Conservation (phyloP, 2,797 vertebrate genomes). For the Cuniculus paca region DNA sequence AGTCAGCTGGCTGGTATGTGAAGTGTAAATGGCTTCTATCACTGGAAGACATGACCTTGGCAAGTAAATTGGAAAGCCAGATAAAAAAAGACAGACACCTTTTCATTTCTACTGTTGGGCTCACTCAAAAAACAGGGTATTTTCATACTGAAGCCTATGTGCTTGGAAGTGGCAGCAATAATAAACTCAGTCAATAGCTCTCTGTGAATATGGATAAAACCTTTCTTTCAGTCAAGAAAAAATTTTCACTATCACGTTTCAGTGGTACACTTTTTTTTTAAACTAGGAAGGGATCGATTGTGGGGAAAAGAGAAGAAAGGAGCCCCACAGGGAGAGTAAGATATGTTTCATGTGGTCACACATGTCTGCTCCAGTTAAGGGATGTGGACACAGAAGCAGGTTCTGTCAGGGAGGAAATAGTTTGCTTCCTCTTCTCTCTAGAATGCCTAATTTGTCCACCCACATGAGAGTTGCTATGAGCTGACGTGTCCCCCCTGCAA, state of each 20-base stretch:
- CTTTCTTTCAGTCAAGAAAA: constrained; percentile 39
- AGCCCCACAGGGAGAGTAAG: background rate
- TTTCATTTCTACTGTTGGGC: constrained; percentile 8
- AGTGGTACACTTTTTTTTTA: background rate
- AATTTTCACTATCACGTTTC: background rate
- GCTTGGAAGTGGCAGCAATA: constrained; percentile 1
- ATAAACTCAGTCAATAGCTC: background rate
- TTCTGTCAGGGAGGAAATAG: background rate
- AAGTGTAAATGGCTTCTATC: constrained; percentile 69
- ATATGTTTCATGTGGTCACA: background rate
- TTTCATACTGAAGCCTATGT: constrained; percentile 11
- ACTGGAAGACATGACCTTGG: constrained; percentile 67
- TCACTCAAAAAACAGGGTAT: constrained; percentile 37
- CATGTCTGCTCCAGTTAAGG: background rate
- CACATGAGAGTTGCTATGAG: background rate
- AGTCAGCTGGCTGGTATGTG: constrained; percentile 57
- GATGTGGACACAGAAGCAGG: background rate
- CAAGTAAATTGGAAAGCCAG: constrained; percentile 61
- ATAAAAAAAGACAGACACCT: constrained; percentile 54
- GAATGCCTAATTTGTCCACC: background rate
- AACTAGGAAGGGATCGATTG: background rate
- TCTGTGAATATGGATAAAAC: background rate
- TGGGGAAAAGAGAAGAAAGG: background rate
- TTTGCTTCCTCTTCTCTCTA: constrained; percentile 36
- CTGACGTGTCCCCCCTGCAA: background rate